Evolutionary conservation across 2,888 invertebrate genomes (phyloP), one percentile per base, ranked within the genome.

Genomic region (Caradrina clavipalpis): DNA sequence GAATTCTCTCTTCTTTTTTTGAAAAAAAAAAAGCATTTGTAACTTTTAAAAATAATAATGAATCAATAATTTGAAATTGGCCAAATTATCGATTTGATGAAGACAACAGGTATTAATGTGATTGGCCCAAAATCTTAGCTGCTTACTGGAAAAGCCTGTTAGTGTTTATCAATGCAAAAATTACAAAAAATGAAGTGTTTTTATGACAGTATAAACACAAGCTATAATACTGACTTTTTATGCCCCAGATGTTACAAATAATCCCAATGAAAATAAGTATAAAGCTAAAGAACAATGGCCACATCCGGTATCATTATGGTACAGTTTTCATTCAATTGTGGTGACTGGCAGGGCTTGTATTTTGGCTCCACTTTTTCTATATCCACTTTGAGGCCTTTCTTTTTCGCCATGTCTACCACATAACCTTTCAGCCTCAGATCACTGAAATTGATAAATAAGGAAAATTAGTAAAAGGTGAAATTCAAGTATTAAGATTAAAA

Each of bases 251-350:
- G 7, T 49, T 54, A 35, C 35, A 31, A 39, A 55, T 47, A 0
- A 49, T 26, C 15, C 21, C 13, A 50, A 60, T 1, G 10, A 55
- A 17, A 0, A 13, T 2, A 17, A 3, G 6, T 22, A 58, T 50
- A 0, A 42, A 82, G 47, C 85, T 92, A 93, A 68, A 93, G 86
- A 42, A 93, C 86, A 21, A 92, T 88, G 58, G 87, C 93, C 10
- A 93, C 89, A 62, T 93, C 93, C 0, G 94, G 93, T 49, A 94
- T 87, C 69, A 93, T 88, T 22, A 94, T 93, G 17, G 93, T 89
- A 74, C 94, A 94, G 73, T 90, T 91, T 55, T 94, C 93, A 10
- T 90, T 89, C 0, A 84, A 75, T 19, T 86, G 82, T 0, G 88
- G 88, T 15, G 89, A 86, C 3, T 86, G 87, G 13, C 84, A 82